Conservation (phyloP, 2,888 invertebrate species). For the Meta bourneti region DNA sequence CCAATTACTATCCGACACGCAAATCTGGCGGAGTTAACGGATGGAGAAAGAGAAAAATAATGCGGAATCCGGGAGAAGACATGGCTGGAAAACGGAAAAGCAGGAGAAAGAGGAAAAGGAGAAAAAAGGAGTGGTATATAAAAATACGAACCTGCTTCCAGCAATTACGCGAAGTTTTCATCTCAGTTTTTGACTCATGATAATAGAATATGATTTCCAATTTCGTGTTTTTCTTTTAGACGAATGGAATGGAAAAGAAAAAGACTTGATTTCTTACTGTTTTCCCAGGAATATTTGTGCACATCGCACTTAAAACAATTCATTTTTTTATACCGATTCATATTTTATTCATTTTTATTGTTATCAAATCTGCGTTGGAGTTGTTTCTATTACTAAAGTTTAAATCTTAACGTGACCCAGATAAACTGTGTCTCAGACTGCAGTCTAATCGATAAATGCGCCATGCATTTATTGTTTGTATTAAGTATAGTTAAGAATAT, state of each 20-base stretch:
- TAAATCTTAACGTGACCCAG: too few species aligned
- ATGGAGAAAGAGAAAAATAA: conserved; percentile 13
- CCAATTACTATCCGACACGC: conserved; percentile 63
- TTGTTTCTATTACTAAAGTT: too few species aligned
- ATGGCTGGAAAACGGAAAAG: conserved; percentile 10
- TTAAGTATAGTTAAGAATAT: too few species aligned
- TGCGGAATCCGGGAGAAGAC: not conserved
- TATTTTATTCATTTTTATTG: too few species aligned
- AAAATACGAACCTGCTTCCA: conserved; percentile 20
- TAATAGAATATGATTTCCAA: conserved; percentile 32
- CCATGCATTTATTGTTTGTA: too few species aligned
- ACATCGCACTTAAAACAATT: not conserved
- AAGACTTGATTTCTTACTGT: not conserved
- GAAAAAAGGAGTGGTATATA: not conserved
- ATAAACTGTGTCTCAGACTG: too few species aligned
- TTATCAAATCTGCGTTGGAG: too few species aligned
- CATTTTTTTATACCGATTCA: not conserved
- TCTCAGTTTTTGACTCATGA: conserved; percentile 47
- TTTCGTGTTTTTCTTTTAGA: conserved; percentile 2
- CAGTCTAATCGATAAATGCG: too few species aligned
- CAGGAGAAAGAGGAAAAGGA: not conserved
- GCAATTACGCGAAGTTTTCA: conserved; percentile 56
- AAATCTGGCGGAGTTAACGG: conserved; percentile 21
- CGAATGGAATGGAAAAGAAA: not conserved
- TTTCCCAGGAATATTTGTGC: too few species aligned